Evolutionary conservation across 2,888 invertebrate genomes (phyloP).

Genomic region (Amphiduros pacificus): DNA sequence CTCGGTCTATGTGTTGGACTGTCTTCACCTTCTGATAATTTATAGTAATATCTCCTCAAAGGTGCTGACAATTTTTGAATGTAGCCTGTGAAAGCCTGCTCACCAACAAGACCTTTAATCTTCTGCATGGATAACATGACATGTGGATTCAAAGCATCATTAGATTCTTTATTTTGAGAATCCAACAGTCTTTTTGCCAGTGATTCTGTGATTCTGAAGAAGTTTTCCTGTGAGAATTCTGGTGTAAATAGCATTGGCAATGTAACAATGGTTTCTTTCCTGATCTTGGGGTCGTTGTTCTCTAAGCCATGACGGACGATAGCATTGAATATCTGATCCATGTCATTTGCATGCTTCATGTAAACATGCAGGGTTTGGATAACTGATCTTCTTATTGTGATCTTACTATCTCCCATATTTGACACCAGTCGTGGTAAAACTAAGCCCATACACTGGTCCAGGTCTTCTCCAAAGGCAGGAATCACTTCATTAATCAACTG

Average conservation of each 20-base stretch:
- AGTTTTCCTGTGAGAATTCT: constrained; percentile 59
- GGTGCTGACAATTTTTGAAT: constrained; percentile 46
- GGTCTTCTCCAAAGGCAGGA: constrained; percentile 50
- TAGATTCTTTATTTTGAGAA: constrained; percentile 32
- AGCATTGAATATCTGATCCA: constrained; percentile 56
- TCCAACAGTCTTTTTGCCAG: constrained; percentile 52
- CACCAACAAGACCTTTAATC: constrained; percentile 57
- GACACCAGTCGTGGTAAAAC: constrained; percentile 57
- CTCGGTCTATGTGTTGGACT: not conserved
- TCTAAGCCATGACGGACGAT: constrained; percentile 59
- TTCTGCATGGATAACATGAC: constrained; percentile 57
- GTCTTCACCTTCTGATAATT: constrained; percentile 17
- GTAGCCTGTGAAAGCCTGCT: constrained; percentile 51
- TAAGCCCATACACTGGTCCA: constrained; percentile 57
- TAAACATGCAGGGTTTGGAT: constrained; percentile 61
- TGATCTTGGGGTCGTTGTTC: constrained; percentile 48
- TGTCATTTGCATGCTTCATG: constrained; percentile 59
- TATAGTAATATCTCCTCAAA: constrained; percentile 27
- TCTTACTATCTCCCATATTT: constrained; percentile 55
- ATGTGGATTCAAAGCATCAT: constrained; percentile 42
- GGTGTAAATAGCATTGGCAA: constrained; percentile 59
- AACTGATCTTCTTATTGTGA: constrained; percentile 55
- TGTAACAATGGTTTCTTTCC: constrained; percentile 58
- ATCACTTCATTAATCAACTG: constrained; percentile 54
- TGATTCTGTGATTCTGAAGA: constrained; percentile 54